Evolutionary conservation across 2,113 vertebrate species (phyloP).

Genomic region (Pionites leucogaster): DNA sequence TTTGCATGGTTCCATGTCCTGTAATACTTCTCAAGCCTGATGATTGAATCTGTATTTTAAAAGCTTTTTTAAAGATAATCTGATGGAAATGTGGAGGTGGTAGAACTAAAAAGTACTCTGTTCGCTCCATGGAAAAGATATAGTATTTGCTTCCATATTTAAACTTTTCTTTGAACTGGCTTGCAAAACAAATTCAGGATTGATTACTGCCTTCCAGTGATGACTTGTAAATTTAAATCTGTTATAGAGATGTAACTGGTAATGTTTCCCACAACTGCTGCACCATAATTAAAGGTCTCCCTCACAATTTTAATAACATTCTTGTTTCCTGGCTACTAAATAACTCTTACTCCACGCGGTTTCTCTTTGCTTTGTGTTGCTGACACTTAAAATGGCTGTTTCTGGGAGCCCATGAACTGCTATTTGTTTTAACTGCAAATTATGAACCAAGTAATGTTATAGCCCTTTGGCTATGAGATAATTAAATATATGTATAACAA

Average conservation of each 20-base stretch:
- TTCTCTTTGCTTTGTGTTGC: neutral
- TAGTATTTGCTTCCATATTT: neutral
- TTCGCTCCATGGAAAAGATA: neutral
- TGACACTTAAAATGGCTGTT: neutral
- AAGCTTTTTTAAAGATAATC: conserved; percentile 53
- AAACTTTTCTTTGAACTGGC: neutral
- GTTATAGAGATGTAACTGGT: neutral
- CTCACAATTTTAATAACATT: neutral
- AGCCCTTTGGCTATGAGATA: neutral
- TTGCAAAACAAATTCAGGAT: neutral
- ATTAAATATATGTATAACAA: neutral
- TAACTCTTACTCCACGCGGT: neutral
- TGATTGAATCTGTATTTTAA: conserved; percentile 57
- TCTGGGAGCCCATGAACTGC: neutral
- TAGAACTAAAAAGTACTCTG: neutral
- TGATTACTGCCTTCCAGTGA: neutral
- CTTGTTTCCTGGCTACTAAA: neutral
- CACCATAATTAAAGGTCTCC: neutral
- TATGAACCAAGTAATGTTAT: neutral
- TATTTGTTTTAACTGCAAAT: neutral
- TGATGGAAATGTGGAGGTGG: conserved; percentile 3
- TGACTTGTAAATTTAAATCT: neutral
- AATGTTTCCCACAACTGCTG: neutral
- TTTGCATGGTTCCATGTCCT: neutral
- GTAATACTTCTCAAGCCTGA: conserved; percentile 52